Percentiles rank a stretch among this genome's conserved stretches.
These are phyloP conservation scores for Lymantria dispar DNA, from an alignment of 2,888 invertebrate species.

Conservation along the genomic window DNA sequence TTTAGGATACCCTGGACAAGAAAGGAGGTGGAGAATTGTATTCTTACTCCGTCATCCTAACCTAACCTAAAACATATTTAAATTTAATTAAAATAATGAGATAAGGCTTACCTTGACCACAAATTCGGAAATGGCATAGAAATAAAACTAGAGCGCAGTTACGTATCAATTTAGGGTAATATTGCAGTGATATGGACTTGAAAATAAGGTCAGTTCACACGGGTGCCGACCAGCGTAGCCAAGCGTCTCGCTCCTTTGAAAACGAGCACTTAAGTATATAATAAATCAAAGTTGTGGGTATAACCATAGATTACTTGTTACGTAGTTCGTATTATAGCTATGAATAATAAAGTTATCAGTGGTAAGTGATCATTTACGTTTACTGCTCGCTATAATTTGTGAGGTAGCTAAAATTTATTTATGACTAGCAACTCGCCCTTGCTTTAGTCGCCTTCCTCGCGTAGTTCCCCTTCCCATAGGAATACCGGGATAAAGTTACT, in stretches of 20 bases:
- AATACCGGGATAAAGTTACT: no score
- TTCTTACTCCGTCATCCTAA: slow-evolving; percentile 16
- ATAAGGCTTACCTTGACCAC: background rate
- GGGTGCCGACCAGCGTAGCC: slow-evolving; percentile 25
- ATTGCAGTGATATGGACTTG: slow-evolving; percentile 7
- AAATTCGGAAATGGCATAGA: background rate
- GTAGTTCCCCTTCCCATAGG: no score
- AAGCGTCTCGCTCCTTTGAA: slow-evolving; percentile 28
- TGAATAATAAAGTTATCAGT: slow-evolving; percentile 2
- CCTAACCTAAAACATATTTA: background rate
- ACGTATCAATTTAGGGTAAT: slow-evolving; percentile 9
- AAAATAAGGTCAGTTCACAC: slow-evolving; percentile 31
- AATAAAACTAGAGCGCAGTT: background rate
- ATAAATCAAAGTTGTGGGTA: slow-evolving; percentile 1
- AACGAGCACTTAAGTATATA: slow-evolving; percentile 9
- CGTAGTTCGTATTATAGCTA: background rate
- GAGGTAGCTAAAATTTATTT: no score
- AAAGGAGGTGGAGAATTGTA: no score
- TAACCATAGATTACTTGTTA: background rate
- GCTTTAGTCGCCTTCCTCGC: no score
- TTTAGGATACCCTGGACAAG: no score
- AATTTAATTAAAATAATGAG: background rate
- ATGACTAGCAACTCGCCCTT: no score
- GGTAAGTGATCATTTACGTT: background rate
- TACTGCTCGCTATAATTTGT: no score